phyloP scores from a whole-genome alignment of 2,888 invertebrate genomes.

The Oscheius myriophilus region DNA sequence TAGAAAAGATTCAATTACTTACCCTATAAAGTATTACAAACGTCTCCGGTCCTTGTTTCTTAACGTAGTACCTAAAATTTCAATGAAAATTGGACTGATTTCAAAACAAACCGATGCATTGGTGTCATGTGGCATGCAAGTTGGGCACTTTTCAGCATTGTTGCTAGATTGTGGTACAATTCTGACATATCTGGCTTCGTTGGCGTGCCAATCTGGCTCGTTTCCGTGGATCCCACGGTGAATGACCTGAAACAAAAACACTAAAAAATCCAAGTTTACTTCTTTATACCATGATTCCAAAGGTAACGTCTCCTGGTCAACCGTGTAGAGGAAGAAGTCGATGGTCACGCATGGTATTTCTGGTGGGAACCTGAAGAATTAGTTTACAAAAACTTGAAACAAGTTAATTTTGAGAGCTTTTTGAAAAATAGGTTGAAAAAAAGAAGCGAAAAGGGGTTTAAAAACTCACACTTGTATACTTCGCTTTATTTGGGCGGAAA shows the following conservation, averaged over 20 bases:
- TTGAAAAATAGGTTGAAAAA: neutral
- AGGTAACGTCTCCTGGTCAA: constrained; percentile 37
- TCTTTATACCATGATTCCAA: constrained; percentile 38
- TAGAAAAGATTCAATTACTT: constrained; percentile 2
- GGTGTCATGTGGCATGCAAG: constrained; percentile 39
- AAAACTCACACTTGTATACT: constrained; percentile 28
- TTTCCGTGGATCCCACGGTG: neutral
- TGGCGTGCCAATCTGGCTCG: too few relatives aligned
- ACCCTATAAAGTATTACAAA: constrained; percentile 42
- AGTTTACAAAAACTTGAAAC: neutral
- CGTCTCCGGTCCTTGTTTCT: constrained; percentile 43
- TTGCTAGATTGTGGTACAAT: constrained; percentile 30
- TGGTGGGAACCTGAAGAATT: constrained; percentile 36
- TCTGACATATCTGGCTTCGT: constrained; percentile 23
- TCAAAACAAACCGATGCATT: constrained; percentile 39
- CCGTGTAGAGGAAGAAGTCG: constrained; percentile 44
- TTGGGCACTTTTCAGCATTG: constrained; percentile 28
- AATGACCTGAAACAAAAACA: neutral
- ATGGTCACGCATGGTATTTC: constrained; percentile 29
- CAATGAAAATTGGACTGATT: too few relatives aligned
- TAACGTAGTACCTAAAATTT: constrained; percentile 49
- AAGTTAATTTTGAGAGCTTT: neutral
- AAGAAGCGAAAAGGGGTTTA: neutral
- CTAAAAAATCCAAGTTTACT: neutral
- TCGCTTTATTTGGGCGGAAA: constrained; percentile 35